Base-by-base conservation (phyloP, 2,888 invertebrate species). In the Polyploca ridens region DNA sequence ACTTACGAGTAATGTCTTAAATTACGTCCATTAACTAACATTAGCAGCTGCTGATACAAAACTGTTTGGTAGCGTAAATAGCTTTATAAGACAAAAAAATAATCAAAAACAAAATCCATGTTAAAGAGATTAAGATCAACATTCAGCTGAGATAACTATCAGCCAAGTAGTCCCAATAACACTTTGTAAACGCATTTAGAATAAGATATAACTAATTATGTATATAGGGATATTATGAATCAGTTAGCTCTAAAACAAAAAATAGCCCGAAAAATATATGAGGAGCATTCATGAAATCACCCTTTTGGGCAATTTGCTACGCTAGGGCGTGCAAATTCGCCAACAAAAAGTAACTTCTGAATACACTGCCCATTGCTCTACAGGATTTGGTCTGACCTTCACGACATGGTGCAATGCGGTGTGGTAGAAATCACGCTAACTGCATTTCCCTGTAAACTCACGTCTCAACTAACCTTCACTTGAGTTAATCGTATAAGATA, bases 321-420 rank as follows among this genome's bases (percentile, higher is more conserved):
- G 27, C 27, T 14, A 46, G 14, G 44, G 49, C 16, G 8, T 5
- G 54, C 54, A 60, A 59, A 60, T 66, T 62, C 58, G 57, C 54
- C 6, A 6, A n/a, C 46, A 46, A 46, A 46, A 54, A 19, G 10
- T 27, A 62, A 68, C 66, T 64, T 72, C 76, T 79, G 78, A 79
- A 80, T 72, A 77, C 76, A 79, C 67, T 66, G 63, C 63, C 62
- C 69, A 68, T 69, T 73, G 79, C 76, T 61, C 78, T 85, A 85
- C 89, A 90, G 90, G 90, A 90, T 88, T 86, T 76, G 66, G 76
- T 69, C 65, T 72, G 87, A 80, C 92, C 92, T 91, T 90, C 84
- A 65, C 62, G 64, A 71, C 79, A 79, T 86, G 86, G 87, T 91
- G 92, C 93, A 92, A 78, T 93, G 93, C 92, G 88, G 91, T 74